Conservation (phyloP, 2,113 vertebrate genomes). For the Theristicus caerulescens region DNA sequence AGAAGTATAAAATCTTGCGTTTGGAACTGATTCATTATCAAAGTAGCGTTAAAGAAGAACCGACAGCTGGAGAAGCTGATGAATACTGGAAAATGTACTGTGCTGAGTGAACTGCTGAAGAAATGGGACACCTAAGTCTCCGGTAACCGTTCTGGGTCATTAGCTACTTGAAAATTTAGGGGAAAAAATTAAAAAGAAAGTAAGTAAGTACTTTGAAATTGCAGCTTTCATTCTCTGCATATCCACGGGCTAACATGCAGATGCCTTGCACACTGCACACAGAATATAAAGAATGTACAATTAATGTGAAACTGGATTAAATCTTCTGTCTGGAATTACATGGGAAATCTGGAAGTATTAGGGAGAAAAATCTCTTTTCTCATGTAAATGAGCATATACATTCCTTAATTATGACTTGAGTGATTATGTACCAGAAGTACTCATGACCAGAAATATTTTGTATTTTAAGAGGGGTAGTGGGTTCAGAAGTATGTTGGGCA, state of each 20-base stretch:
- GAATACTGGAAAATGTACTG: constrained; percentile 74
- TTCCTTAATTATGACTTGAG: not conserved
- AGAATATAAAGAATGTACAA: not conserved
- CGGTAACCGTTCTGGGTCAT: constrained; percentile 13
- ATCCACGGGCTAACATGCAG: not conserved
- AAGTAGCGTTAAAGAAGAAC: constrained; percentile 68
- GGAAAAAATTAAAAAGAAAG: not conserved
- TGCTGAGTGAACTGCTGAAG: constrained; percentile 66
- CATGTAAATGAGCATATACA: not conserved
- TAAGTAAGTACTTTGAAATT: not conserved
- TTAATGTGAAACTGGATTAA: not conserved
- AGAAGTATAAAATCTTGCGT: constrained; percentile 60
- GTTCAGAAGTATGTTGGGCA: not conserved
- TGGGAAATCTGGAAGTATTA: not conserved
- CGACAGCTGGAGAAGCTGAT: constrained; percentile 60
- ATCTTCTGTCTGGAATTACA: not conserved
- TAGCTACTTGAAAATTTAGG: not conserved
- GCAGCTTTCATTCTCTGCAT: not conserved
- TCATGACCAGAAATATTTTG: not conserved
- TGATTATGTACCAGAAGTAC: not conserved
- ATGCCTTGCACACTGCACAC: not conserved
- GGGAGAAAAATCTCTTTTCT: not conserved
- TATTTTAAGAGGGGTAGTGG: not conserved
- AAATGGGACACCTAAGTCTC: constrained; percentile 66
- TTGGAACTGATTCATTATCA: constrained; percentile 67